A percentile compares a stretch with the other conserved stretches of the same genome.
Conservation (phyloP, 2,113 vertebrate species). For the Micromys minutus region DNA sequence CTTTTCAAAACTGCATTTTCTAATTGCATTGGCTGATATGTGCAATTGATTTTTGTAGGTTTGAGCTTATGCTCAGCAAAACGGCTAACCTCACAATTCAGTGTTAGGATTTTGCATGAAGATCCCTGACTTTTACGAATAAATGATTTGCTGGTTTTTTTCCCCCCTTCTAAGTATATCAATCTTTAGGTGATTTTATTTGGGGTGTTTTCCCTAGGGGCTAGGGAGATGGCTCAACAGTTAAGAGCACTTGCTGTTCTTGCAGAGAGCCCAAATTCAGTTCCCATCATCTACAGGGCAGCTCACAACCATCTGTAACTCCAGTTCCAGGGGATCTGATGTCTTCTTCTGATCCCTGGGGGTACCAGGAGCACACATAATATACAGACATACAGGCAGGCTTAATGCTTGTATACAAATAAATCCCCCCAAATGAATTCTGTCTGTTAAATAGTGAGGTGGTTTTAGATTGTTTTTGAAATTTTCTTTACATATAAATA, state of each 20-base stretch:
- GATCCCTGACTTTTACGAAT: neutral
- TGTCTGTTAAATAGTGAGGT: neutral
- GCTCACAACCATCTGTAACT: neutral
- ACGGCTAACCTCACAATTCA: neutral
- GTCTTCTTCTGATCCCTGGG: neutral
- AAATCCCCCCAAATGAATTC: neutral
- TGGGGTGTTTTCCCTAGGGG: neutral
- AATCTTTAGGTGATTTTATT: neutral
- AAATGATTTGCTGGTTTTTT: neutral
- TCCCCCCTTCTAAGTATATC: neutral
- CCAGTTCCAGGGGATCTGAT: neutral
- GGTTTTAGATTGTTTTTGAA: neutral
- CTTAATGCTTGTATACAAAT: neutral
- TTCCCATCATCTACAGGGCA: neutral
- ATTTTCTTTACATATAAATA: neutral
- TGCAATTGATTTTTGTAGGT: neutral
- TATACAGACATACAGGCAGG: neutral
- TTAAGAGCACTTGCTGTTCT: neutral
- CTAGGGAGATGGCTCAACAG: neutral
- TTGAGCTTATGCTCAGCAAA: neutral
- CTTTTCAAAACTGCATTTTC: conserved; percentile 43
- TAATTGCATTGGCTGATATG: neutral
- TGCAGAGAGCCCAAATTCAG: neutral
- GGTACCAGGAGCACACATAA: neutral
- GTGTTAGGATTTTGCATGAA: neutral